These are phyloP conservation scores for Cochlearius cochlearius DNA, from an alignment of 2,113 vertebrate genomes.

Conservation along the genomic window DNA sequence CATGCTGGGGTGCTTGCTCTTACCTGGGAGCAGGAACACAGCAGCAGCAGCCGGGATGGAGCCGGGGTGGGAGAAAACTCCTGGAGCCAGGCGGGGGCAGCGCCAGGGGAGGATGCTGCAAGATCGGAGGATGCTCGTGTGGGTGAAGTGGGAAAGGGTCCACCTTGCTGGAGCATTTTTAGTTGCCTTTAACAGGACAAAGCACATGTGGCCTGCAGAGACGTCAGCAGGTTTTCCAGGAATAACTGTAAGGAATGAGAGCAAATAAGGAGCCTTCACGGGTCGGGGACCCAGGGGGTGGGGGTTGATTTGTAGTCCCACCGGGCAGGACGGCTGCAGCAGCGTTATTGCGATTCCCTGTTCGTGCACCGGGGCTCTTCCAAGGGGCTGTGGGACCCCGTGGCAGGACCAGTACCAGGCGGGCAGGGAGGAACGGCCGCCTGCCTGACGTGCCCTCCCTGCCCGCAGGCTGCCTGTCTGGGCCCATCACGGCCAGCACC, in stretches of 20 bases:
- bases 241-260: background rate
- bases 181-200: background rate
- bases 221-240: background rate
- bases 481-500: background rate
- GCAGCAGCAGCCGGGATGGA: background rate
- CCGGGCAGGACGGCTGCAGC: background rate
- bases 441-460: background rate
- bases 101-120: background rate
- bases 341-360: accelerated
- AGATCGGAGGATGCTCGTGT: accelerated
- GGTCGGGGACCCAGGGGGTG: accelerated
- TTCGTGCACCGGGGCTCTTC: background rate
- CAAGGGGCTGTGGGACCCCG: background rate
- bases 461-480: background rate
- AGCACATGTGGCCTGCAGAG: background rate
- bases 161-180: accelerated
- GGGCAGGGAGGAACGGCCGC: accelerated
- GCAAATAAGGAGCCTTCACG: accelerated
- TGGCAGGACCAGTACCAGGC: background rate
- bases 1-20: background rate
- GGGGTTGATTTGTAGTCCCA: accelerated
- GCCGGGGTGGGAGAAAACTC: background rate
- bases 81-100: background rate
- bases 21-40: background rate
- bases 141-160: background rate